A percentile compares a stretch with the other conserved stretches of the same genome.
phyloP scores from a whole-genome alignment of 2,113 vertebrate species.

The Trichechus manatus region DNA sequence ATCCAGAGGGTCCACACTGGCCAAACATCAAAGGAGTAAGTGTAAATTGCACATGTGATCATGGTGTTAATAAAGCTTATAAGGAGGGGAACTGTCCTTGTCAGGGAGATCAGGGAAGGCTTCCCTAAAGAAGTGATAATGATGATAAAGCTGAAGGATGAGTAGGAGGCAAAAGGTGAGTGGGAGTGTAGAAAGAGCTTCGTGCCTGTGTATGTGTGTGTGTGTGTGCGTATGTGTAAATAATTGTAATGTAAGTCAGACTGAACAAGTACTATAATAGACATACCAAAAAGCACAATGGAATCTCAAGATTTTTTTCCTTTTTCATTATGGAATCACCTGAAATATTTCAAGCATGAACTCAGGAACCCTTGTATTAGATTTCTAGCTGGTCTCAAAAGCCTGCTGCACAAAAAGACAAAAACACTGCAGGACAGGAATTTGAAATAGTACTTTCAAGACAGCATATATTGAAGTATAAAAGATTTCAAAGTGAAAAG shows the following conservation, averaged over 20 bases:
- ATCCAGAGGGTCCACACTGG: neutral
- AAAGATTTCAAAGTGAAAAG: constrained; percentile 59
- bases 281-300: constrained; percentile 47
- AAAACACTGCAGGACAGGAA: constrained; percentile 47
- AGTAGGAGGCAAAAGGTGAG: neutral
- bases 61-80: neutral
- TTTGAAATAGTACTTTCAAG: constrained; percentile 70
- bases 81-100: neutral
- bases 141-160: neutral
- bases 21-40: neutral
- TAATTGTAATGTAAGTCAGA: constrained; percentile 33
- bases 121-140: constrained; percentile 9
- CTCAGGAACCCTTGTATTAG: constrained; percentile 54
- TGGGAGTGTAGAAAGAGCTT: neutral
- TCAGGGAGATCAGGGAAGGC: neutral
- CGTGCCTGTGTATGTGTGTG: neutral
- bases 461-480: constrained; percentile 55
- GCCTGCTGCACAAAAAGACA: constrained; percentile 59
- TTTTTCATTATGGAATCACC: constrained; percentile 72
- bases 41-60: neutral
- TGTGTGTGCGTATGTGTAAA: neutral
- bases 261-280: constrained; percentile 18
- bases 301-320: constrained; percentile 46
- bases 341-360: constrained; percentile 65
- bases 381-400: constrained; percentile 64